Conservation (phyloP, 2,888 invertebrate species). For the Agonopterix alstromeriana region DNA sequence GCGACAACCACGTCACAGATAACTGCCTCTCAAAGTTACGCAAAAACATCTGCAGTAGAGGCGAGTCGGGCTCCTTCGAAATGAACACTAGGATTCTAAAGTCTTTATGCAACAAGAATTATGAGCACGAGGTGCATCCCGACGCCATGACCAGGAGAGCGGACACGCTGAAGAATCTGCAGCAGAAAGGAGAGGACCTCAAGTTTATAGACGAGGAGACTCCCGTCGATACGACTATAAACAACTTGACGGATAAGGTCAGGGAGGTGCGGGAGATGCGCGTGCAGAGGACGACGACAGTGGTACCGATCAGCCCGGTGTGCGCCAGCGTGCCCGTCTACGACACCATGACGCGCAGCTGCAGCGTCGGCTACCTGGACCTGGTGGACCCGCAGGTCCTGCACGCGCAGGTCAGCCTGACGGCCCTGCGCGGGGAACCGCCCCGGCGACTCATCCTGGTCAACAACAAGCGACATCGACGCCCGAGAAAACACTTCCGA, state of each 20-base stretch:
- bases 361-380: conserved; percentile 92
- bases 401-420: conserved; percentile 83
- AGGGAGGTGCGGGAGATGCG: conserved; percentile 34
- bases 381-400: conserved; percentile 86
- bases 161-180: conserved; percentile 44
- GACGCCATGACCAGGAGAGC: conserved; percentile 44
- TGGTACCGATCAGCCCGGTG: conserved; percentile 81
- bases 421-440: conserved; percentile 84
- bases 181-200: conserved; percentile 77
- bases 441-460: conserved; percentile 87
- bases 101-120: conserved; percentile 57
- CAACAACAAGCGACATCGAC: conserved; percentile 78
- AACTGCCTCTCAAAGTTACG: conserved; percentile 63
- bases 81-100: conserved; percentile 63
- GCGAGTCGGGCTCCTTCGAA: conserved; percentile 52
- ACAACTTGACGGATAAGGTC: conserved; percentile 37
- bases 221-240: conserved; percentile 42
- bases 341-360: conserved; percentile 88
- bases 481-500: conserved; percentile 49
- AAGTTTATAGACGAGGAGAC: conserved; percentile 84
- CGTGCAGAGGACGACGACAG: conserved; percentile 74
- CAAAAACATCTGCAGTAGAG: conserved; percentile 64
- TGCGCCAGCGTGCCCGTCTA: conserved; percentile 55
- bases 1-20: conserved; percentile 59
- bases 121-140: conserved; percentile 57